Evolutionary conservation across 2,888 invertebrate species (phyloP).

Genomic region (Pyrrhia umbra): DNA sequence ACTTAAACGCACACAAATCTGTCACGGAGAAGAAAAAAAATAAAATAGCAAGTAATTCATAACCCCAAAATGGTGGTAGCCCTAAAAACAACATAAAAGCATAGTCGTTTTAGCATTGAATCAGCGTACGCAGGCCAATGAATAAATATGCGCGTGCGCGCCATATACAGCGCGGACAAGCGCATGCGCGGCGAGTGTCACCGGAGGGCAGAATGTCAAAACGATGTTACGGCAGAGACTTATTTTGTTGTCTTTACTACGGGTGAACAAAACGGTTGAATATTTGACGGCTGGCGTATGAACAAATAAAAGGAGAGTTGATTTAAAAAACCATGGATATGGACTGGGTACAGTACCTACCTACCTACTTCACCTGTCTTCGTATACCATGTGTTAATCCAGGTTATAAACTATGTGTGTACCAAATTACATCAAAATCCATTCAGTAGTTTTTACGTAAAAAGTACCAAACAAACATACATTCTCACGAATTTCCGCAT

Average conservation of each 20-base stretch:
- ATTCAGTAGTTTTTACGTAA: no score
- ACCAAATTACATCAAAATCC: no score
- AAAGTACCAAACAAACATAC: no score
- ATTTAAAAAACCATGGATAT: no score
- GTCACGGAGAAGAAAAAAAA: conserved; percentile 59
- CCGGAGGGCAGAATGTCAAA: conserved; percentile 72
- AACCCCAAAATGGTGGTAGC: conserved; percentile 63
- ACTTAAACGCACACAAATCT: conserved; percentile 48
- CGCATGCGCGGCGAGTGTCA: conserved; percentile 70
- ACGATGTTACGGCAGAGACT: conserved; percentile 43
- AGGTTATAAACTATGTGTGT: no score
- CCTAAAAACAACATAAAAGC: conserved; percentile 71
- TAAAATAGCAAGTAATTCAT: conserved; percentile 56
- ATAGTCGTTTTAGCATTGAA: conserved; percentile 74
- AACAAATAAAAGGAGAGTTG: no score
- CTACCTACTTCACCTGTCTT: no score
- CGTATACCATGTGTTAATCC: no score
- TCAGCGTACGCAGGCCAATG: conserved; percentile 73
- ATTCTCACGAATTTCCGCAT: no score
- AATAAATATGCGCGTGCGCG: conserved; percentile 80
- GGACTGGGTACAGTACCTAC: no score
- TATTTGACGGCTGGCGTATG: background rate
- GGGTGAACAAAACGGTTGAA: background rate
- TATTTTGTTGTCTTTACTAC: conserved; percentile 49
- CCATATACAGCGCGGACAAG: conserved; percentile 80